Conservation (phyloP, 1,140 invertebrate species). For the Sogatella furcifera region DNA sequence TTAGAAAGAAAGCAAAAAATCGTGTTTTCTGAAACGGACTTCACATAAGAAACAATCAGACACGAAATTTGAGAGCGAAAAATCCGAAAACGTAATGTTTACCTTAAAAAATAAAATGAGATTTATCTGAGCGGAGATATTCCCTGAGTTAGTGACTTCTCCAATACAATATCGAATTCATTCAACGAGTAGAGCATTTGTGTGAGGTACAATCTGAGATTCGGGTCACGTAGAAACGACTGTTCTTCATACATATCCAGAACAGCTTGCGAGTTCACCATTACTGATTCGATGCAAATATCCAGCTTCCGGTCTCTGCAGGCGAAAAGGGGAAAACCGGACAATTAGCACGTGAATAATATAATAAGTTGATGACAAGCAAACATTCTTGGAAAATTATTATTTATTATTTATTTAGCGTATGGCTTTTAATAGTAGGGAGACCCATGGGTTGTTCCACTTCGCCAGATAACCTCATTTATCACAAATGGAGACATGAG, state of each 20-base stretch:
- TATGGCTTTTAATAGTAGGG: too few species aligned
- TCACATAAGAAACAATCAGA: too few species aligned
- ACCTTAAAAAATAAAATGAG: too few species aligned
- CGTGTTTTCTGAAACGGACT: too few species aligned
- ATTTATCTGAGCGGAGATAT: conserved; percentile 35
- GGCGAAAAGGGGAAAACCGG: conserved; percentile 18
- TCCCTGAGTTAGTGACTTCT: conserved; percentile 89
- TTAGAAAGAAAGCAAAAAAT: too few species aligned
- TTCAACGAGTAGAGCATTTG: conserved; percentile 86
- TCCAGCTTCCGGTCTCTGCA: conserved; percentile 86
- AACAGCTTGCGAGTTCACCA: conserved; percentile 76
- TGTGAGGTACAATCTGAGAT: conserved; percentile 75
- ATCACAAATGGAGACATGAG: too few species aligned
- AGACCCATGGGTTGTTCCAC: too few species aligned
- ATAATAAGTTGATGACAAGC: conserved; percentile 1
- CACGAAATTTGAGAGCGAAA: too few species aligned
- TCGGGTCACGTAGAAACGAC: conserved; percentile 81
- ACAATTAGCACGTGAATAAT: conserved; percentile 12
- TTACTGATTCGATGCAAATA: conserved; percentile 78
- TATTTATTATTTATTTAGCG: too few species aligned
- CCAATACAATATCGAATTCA: conserved; percentile 85
- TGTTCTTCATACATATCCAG: conserved; percentile 91
- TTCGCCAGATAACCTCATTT: too few species aligned
- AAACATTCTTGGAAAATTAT: conserved; percentile 1
- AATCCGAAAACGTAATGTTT: too few species aligned